Percentiles rank a stretch among this genome's conserved stretches.
Evolutionary conservation across 2,888 invertebrate genomes (phyloP).

Genomic region (Idaea biselata): DNA sequence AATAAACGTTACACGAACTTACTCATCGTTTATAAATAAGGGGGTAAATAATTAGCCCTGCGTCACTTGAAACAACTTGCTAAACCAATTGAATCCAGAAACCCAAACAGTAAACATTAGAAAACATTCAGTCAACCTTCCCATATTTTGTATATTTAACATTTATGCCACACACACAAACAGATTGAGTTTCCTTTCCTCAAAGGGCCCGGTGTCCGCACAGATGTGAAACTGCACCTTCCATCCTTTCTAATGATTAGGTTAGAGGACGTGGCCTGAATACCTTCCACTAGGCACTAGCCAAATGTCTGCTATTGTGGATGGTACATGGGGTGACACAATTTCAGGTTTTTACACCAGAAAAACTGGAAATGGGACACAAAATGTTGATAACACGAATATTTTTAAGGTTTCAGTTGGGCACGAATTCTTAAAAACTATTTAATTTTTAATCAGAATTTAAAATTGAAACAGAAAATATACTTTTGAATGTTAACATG

Average conservation of each 20-base stretch:
- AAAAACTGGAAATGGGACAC: not conserved
- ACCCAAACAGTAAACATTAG: not conserved
- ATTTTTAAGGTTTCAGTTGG: not conserved
- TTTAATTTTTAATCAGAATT: no score
- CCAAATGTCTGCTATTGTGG: not conserved
- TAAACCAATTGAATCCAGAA: not conserved
- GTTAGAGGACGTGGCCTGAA: conserved; percentile 19
- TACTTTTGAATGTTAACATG: no score
- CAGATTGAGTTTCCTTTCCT: not conserved
- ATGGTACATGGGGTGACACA: not conserved
- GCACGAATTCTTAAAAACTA: no score
- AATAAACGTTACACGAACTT: no score
- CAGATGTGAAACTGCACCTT: conserved; percentile 13
- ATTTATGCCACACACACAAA: not conserved
- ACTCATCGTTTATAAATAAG: no score
- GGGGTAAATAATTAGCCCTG: no score
- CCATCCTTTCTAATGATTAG: conserved; percentile 26
- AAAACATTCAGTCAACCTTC: not conserved
- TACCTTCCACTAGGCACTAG: conserved; percentile 2
- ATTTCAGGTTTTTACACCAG: not conserved
- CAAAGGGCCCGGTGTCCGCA: not conserved
- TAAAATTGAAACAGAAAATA: no score
- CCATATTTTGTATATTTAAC: not conserved
- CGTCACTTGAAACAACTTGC: not conserved
- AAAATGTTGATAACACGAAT: not conserved